A percentile compares a stretch with the other conserved stretches of the same genome.
phyloP scores from a whole-genome alignment of 2,113 vertebrate species.

The Rattus rattus region DNA sequence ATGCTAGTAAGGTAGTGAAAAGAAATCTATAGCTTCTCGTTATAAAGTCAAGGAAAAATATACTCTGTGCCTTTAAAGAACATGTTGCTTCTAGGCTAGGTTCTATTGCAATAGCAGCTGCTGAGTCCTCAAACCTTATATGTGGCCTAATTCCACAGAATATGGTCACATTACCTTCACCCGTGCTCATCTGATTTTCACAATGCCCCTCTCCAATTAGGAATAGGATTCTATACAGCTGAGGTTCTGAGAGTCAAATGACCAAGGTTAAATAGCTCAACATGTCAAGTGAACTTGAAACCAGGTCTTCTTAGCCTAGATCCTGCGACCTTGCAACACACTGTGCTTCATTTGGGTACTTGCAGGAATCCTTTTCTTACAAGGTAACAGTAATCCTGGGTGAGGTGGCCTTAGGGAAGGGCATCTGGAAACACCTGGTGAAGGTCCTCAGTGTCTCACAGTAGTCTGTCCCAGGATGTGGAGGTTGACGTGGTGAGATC shows the following conservation, averaged over 20 bases:
- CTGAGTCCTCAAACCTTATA: background rate
- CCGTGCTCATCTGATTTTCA: background rate
- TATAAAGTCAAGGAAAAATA: background rate
- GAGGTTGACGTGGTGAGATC: background rate
- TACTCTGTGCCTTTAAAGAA: background rate
- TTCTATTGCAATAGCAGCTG: background rate
- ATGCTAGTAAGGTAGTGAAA: background rate
- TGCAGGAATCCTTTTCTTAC: background rate
- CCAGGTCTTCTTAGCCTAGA: background rate
- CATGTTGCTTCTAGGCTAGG: background rate
- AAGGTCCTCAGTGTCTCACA: background rate
- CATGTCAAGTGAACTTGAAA: background rate
- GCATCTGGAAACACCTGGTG: background rate
- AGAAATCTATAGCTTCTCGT: background rate
- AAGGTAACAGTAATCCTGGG: background rate
- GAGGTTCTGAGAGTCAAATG: background rate
- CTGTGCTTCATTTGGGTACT: background rate
- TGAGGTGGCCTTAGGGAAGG: background rate
- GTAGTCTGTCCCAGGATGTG: background rate
- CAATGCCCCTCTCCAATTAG: background rate
- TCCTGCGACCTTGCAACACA: background rate
- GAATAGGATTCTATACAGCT: background rate
- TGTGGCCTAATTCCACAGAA: background rate
- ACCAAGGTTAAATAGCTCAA: background rate
- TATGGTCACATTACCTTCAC: background rate